Conservation (phyloP, 2,113 vertebrate species). For the Indicator indicator region DNA sequence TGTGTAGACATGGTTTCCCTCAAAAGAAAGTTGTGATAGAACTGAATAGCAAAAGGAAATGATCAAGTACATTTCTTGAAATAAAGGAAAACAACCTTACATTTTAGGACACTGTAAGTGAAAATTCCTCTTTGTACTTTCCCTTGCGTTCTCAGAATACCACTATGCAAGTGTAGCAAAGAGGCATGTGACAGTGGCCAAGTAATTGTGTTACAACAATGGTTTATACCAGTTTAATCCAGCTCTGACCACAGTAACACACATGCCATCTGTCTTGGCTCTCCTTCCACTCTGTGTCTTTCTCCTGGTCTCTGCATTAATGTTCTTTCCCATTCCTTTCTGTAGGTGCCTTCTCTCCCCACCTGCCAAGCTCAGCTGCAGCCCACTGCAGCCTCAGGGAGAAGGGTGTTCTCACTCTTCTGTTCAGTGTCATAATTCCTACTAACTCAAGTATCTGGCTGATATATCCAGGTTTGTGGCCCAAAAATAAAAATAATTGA, state of each 20-base stretch:
- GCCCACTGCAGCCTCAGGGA: not conserved
- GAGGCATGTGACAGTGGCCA: accelerated
- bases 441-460: not conserved
- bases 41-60: not conserved
- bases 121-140: not conserved
- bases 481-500: not conserved
- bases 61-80: not conserved
- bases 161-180: not conserved
- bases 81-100: accelerated
- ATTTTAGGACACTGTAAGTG: not conserved
- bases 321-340: accelerated
- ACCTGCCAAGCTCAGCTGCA: not conserved
- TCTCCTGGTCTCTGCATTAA: not conserved
- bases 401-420: not conserved
- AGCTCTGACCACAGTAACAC: not conserved
- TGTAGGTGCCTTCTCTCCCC: not conserved
- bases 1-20: not conserved
- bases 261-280: not conserved
- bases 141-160: not conserved
- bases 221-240: not conserved
- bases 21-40: not conserved
- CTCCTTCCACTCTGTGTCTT: not conserved
- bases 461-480: not conserved
- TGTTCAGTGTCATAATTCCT: not conserved
- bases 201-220: not conserved